These are phyloP conservation scores for Falco novaeseelandiae DNA, from an alignment of 2,797 vertebrate species.

Conservation along the genomic window DNA sequence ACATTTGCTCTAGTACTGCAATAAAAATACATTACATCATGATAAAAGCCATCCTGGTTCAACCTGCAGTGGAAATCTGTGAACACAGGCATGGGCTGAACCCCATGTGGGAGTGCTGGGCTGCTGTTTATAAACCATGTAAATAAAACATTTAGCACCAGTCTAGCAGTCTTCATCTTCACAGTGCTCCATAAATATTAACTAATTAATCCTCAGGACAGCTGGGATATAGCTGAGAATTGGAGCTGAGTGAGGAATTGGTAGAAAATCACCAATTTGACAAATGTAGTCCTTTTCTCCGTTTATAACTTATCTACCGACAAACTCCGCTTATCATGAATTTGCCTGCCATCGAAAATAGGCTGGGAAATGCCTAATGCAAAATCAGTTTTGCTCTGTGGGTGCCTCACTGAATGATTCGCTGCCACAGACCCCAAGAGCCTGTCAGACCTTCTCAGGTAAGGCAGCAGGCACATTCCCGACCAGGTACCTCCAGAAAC, in stretches of 20 bases:
- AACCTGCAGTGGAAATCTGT: slow-evolving; percentile 37
- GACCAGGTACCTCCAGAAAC: not conserved
- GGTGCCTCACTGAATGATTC: not conserved
- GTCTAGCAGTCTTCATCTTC: slow-evolving; percentile 9
- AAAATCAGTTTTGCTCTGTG: not conserved
- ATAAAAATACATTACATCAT: slow-evolving; percentile 57
- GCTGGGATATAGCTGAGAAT: not conserved
- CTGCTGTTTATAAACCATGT: slow-evolving; percentile 45
- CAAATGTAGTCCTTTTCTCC: not conserved
- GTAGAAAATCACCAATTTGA: slow-evolving; percentile 25
- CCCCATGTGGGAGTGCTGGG: not conserved
- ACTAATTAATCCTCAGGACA: slow-evolving; percentile 62
- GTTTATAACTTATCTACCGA: not conserved
- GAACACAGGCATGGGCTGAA: not conserved
- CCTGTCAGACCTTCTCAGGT: not conserved
- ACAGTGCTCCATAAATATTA: slow-evolving; percentile 51
- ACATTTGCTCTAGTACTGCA: slow-evolving; percentile 28
- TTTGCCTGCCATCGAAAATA: not conserved
- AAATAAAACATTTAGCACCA: slow-evolving; percentile 59
- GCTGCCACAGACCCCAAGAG: not conserved
- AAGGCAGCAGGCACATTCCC: not conserved
- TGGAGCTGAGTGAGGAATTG: not conserved
- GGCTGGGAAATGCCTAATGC: not conserved
- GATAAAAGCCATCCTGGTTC: slow-evolving; percentile 44
- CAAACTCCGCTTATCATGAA: not conserved